A percentile compares a stretch with the other conserved stretches of the same genome.
phyloP scores from a whole-genome alignment of 2,113 vertebrate genomes.

The Clupea harengus region DNA sequence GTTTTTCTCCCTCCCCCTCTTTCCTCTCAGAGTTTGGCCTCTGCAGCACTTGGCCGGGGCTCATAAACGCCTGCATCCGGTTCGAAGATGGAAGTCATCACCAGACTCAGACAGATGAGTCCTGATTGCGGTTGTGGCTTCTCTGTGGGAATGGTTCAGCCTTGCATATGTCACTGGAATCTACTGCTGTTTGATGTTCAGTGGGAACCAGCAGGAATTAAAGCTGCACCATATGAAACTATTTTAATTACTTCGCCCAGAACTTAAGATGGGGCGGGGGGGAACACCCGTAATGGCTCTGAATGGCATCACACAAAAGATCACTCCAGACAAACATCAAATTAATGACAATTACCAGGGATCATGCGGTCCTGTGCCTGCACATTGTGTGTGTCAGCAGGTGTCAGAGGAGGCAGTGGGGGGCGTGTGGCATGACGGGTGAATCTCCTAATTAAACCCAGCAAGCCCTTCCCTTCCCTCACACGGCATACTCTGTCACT shows the following conservation, averaged over 20 bases:
- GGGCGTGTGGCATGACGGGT: slow-evolving; percentile 61
- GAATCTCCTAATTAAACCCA: slow-evolving; percentile 83
- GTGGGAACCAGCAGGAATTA: slow-evolving; percentile 55
- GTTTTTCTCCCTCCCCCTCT: not conserved
- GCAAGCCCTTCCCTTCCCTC: slow-evolving; percentile 70
- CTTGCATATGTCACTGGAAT: slow-evolving; percentile 53
- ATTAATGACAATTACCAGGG: slow-evolving; percentile 64
- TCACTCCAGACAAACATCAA: slow-evolving; percentile 57
- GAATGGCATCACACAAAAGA: slow-evolving; percentile 51
- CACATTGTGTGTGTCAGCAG: slow-evolving; percentile 43
- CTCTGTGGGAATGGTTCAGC: slow-evolving; percentile 40
- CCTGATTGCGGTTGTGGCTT: slow-evolving; percentile 48
- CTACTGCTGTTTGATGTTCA: slow-evolving; percentile 57
- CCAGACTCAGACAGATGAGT: slow-evolving; percentile 52
- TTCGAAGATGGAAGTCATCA: slow-evolving; percentile 31
- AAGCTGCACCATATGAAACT: slow-evolving; percentile 62
- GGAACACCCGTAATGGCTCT: slow-evolving; percentile 42
- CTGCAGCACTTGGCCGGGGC: not conserved
- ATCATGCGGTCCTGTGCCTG: slow-evolving; percentile 51
- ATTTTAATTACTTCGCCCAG: slow-evolving; percentile 65
- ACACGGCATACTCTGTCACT: slow-evolving; percentile 71
- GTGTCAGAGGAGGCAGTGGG: slow-evolving; percentile 23
- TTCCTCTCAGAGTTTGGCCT: not conserved
- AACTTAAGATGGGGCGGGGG: slow-evolving; percentile 42
- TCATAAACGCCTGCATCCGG: slow-evolving; percentile 12